Base-by-base conservation (phyloP, 2,113 vertebrate species). In the Rafetus swinhoei region DNA sequence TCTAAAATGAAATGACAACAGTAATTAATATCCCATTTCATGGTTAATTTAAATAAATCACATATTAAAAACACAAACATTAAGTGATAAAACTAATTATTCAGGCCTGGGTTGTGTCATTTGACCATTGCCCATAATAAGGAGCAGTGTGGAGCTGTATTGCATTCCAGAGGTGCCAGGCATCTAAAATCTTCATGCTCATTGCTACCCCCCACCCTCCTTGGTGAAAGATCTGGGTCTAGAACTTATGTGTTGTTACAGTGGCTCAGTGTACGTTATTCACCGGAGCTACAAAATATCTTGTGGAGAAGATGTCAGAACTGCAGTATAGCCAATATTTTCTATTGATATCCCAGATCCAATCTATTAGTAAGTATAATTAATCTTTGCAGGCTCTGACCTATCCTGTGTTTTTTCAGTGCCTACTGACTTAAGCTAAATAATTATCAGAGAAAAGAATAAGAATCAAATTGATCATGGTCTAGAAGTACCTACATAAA, bases 21-120 rank as follows among this genome's bases (percentile, higher is more conserved):
- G 32, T 94, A 97, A 97, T 96, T 97, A 95, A 89, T 52, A 84
- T 93, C 94, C 92, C 4, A 91, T 65, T 97, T 96, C 87, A 93
- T 84, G 69, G 76, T 90, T 96, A 96, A 97, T 97, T 96, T 91
- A 97, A 94, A 95, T 92, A 89, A 90, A 94, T 95, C 94, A 69
- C 84, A 94, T 65, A 60, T 27, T 69, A 95, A 95, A 87, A 90
- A 89, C 69, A 94, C 39, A 90, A 95, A 92, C 60, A 88, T 94
- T 10, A 2, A 82, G 54, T 82, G 19, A 56, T 39, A 62, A 81
- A 94, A 85, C 32, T 91, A 84, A 92, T 93, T 94, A 93, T 95
- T 96, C 92, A 89, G 77, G 84, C 50, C 90, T 84, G 57, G 29
- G 79, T 92, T 83, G 24, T 35, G 81, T 83, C 35, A 79, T 92